These are phyloP conservation scores for zebrafish (Danio rerio) DNA, from an alignment of 2,113 vertebrate species.

Conservation along the genomic window GRCz12tu NC_133176.1:38788001-38788500, in stretches of 20 bases:
- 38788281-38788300: constrained; percentile 4
- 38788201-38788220: background rate
- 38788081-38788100: background rate
- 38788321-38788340: constrained; percentile 31
- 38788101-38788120: background rate
- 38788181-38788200: background rate
- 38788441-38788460: constrained; percentile 72
- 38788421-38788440: constrained; percentile 60
- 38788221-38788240: constrained; percentile 3
- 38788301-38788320: constrained; percentile 33
- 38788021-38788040: background rate
- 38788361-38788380: constrained; percentile 62
- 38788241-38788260: constrained; percentile 8
- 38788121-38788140: background rate
- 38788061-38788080: background rate
- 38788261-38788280: constrained; percentile 40
- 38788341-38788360: constrained; percentile 51
- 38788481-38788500: constrained; percentile 78
- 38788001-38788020: background rate
- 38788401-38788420: constrained; percentile 64
- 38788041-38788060: background rate
- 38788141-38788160: background rate
- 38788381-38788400: constrained; percentile 57
- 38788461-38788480: constrained; percentile 69
- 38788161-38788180: constrained; percentile 19